Evolutionary conservation across 1,140 invertebrate species (phyloP).

Genomic region (Penaeus japonicus): DNA sequence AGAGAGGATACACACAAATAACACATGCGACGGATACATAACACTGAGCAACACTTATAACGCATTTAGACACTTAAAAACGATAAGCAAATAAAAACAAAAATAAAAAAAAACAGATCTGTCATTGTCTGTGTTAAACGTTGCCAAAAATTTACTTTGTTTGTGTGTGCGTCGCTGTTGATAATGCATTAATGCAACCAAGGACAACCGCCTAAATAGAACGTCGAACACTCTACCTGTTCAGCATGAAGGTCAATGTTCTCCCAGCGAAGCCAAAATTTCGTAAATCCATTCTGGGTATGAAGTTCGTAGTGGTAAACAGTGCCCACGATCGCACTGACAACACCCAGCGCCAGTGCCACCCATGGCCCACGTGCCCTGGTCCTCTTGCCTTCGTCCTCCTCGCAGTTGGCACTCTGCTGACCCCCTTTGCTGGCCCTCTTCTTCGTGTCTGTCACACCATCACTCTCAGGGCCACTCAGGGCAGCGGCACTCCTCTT

Average conservation of each 20-base stretch:
- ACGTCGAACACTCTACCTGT: neutral
- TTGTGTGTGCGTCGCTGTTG: too few relatives aligned
- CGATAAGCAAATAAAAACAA: too few relatives aligned
- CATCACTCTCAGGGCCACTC: conserved; percentile 13
- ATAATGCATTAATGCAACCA: too few relatives aligned
- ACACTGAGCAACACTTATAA: too few relatives aligned
- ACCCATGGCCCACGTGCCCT: conserved; percentile 24
- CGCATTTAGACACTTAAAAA: too few relatives aligned
- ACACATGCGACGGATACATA: too few relatives aligned
- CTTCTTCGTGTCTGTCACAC: neutral
- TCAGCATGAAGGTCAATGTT: conserved; percentile 41
- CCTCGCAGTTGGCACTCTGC: neutral
- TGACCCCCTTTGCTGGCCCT: neutral
- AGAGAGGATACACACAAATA: too few relatives aligned
- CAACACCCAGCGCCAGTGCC: neutral
- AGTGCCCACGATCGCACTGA: neutral
- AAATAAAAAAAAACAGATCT: too few relatives aligned
- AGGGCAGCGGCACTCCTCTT: conserved; percentile 15
- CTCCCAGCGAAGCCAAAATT: conserved; percentile 42
- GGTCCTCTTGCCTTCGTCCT: neutral
- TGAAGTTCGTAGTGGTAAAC: conserved; percentile 32
- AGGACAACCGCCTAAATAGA: too few relatives aligned
- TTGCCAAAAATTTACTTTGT: too few relatives aligned
- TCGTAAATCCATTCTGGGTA: conserved; percentile 37
- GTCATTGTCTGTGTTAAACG: too few relatives aligned